Base-by-base conservation (phyloP, 2,113 vertebrate species). In the Chauna torquata region DNA sequence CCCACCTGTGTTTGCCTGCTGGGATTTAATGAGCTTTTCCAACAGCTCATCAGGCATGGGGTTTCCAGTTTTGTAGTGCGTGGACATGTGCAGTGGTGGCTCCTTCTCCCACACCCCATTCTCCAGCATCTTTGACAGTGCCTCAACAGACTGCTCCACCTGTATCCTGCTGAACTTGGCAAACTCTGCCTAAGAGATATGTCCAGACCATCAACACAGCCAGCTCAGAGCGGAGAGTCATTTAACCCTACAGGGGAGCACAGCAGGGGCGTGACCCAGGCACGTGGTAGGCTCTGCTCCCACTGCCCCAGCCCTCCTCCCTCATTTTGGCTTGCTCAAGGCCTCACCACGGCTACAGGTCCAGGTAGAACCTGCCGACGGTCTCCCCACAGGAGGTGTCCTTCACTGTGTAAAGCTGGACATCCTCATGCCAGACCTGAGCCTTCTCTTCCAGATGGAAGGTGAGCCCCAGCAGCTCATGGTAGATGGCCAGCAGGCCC, bases 91-190 rank as follows among this genome's bases (percentile, higher is more conserved):
- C 88, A 98, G 98, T 92, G 99, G 98, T 0, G 99, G 99, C 96
- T 99, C 99, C 95, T 98, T 98, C 97, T 99, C 99, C 99, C 99
- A 99, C 38, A 99, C 99, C 99, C 99, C 99, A 97, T 99, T 99
- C 98, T 99, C 99, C 98, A 99, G 66, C 99, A 99, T 99, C 98
- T 99, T 99, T 0, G 99, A 99, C 0, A 99, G 99, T 0, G 99
- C 99, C 96, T 99, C 99, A 70, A 99, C 99, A 0, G 99, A 99
- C 94, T 99, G 88, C 97, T 99, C 99, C 97, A 99, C 99, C 0
- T 99, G 99, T 0, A 99, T 99, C 75, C 99, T 99, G 0, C 99
- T 99, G 98, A 99, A 99, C 99, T 99, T 99, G 96, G 99, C 99
- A 16, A 99, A 99, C 92, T 99, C 99, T 0, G 99, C 98, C 99